A percentile compares a stretch with the other conserved stretches of the same genome.
phyloP scores from a whole-genome alignment of 2,797 vertebrate species.

The Pantherophis alleghaniensis region DNA sequence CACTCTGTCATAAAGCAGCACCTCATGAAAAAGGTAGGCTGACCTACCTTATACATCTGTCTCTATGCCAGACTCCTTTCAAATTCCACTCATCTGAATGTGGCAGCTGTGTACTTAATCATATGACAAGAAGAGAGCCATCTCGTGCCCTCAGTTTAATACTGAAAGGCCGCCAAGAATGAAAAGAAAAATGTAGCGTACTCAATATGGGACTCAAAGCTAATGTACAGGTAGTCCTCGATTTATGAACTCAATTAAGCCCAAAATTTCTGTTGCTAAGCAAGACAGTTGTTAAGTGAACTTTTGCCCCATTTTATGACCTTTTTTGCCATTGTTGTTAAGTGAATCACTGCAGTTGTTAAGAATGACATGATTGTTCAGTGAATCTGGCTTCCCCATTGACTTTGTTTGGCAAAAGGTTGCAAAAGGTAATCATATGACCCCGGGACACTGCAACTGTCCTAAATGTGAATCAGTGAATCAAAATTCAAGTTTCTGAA shows the following conservation, averaged over 20 bases:
- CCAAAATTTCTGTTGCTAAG: background rate
- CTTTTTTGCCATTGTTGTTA: background rate
- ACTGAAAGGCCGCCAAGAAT: background rate
- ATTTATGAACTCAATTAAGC: background rate
- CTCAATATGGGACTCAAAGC: background rate
- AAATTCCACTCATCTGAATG: background rate
- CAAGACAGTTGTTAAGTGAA: background rate
- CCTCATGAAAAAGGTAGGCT: background rate
- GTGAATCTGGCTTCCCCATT: background rate
- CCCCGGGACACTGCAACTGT: background rate
- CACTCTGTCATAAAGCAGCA: background rate
- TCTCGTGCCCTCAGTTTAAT: background rate
- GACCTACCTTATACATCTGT: background rate
- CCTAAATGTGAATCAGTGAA: background rate
- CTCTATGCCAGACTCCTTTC: background rate
- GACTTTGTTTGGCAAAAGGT: background rate
- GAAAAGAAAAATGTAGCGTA: background rate
- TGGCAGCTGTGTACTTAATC: constrained; percentile 3
- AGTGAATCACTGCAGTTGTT: background rate
- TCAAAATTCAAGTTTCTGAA: background rate
- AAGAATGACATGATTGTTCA: background rate
- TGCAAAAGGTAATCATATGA: background rate
- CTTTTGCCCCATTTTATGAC: background rate
- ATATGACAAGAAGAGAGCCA: background rate
- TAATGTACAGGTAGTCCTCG: background rate